A percentile compares a stretch with the other conserved stretches of the same genome.
phyloP scores from a whole-genome alignment of 2,797 vertebrate species.

The Hyperoplus immaculatus region DNA sequence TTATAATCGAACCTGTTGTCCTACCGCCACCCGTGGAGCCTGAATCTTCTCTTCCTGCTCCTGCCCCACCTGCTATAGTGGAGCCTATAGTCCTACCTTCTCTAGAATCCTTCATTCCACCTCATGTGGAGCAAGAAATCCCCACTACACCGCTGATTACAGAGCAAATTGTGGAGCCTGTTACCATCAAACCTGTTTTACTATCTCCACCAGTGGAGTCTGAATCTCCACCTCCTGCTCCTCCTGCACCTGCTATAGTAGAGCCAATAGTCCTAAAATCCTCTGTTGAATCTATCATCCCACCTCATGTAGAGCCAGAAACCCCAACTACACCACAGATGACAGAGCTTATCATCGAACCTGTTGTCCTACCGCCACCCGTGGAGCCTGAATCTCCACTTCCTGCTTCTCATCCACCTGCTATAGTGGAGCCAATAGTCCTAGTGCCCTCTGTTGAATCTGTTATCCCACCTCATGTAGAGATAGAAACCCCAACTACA shows the following conservation, averaged over 20 bases:
- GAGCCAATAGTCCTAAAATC: conserved; percentile 28
- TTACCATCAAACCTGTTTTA: no score
- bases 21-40: no score
- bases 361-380: conserved; percentile 6
- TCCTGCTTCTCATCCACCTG: background rate
- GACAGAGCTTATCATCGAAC: background rate
- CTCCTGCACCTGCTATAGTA: conserved; percentile 12
- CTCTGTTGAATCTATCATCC: conserved; percentile 32
- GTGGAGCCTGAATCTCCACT: background rate
- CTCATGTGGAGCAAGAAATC: no score
- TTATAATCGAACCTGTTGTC: no score
- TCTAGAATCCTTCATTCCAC: no score
- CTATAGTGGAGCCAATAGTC: background rate
- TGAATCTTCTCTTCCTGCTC: no score
- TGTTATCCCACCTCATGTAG: background rate
- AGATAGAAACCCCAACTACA: conserved; percentile 23
- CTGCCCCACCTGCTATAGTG: no score
- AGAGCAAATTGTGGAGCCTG: no score
- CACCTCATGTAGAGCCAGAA: conserved; percentile 29
- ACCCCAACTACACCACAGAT: background rate
- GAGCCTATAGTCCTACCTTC: no score
- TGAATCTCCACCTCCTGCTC: conserved; percentile 8
- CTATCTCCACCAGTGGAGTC: conserved; percentile 9
- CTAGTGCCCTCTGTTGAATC: conserved; percentile 11
- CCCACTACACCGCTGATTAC: no score